Percentiles rank a stretch among this genome's conserved stretches.
phyloP scores from a whole-genome alignment of 2,113 vertebrate species.

The Cynocephalus volans region DNA sequence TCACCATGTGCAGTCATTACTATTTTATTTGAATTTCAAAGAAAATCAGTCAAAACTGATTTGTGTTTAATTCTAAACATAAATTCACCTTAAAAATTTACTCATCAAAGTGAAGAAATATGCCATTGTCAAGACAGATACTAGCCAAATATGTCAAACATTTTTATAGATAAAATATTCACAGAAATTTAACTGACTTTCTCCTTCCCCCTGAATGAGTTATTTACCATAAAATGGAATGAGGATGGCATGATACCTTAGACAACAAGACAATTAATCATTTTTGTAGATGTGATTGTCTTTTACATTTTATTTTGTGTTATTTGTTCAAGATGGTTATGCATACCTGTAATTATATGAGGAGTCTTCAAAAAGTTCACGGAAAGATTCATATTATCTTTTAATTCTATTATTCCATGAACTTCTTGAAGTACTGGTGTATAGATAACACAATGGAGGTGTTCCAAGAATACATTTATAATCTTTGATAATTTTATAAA shows the following conservation, averaged over 20 bases:
- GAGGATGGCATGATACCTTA: background rate
- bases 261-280: background rate
- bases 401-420: too few relatives aligned
- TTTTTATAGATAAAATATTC: background rate
- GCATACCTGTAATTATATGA: background rate
- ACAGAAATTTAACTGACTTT: slow-evolving; percentile 19
- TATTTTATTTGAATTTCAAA: slow-evolving; percentile 43
- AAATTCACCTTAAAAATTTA: background rate
- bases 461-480: background rate
- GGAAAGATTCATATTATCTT: too few relatives aligned
- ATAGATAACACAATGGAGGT: background rate
- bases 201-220: background rate
- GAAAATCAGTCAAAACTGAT: background rate
- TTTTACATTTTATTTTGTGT: background rate
- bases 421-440: too few relatives aligned
- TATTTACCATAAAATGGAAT: slow-evolving; percentile 4
- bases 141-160: background rate
- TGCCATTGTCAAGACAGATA: background rate
- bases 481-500: slow-evolving; percentile 2
- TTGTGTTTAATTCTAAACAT: background rate
- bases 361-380: too few relatives aligned
- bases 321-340: background rate
- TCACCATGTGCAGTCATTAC: background rate
- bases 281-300: background rate
- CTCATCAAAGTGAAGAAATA: background rate